Conservation (phyloP, 2,113 vertebrate species). For the Entelurus aequoreus region DNA sequence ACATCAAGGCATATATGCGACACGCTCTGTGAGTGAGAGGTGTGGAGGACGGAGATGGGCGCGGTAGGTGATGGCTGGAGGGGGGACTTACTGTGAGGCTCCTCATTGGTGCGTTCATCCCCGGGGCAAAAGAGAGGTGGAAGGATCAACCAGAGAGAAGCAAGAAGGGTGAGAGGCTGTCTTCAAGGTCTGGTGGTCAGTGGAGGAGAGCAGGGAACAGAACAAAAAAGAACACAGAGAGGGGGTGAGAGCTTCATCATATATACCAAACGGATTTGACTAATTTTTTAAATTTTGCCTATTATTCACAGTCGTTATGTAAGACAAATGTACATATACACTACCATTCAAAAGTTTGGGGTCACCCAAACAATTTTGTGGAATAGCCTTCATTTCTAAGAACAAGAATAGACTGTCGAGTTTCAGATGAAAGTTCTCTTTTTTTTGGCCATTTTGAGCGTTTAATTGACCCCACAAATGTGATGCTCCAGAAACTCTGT, state of each 20-base stretch:
- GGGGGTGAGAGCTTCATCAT: neutral
- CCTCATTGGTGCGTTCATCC: constrained; percentile 83
- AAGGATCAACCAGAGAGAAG: constrained; percentile 62
- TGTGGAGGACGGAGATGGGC: constrained; percentile 59
- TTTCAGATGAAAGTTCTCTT: too few relatives aligned
- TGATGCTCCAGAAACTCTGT: too few relatives aligned
- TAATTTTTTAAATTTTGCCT: too few relatives aligned
- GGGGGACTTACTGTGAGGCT: constrained; percentile 79
- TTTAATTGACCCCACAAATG: too few relatives aligned
- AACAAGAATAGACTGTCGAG: too few relatives aligned
- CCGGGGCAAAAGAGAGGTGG: constrained; percentile 68
- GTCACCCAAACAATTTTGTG: too few relatives aligned
- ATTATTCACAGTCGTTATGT: too few relatives aligned
- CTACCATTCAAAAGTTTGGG: too few relatives aligned
- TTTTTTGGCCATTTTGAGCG: too few relatives aligned
- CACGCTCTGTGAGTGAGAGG: constrained; percentile 62
- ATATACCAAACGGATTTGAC: neutral
- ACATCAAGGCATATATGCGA: constrained; percentile 76
- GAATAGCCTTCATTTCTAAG: too few relatives aligned
- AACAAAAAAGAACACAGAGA: constrained; percentile 12
- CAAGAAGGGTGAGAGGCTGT: constrained; percentile 36
- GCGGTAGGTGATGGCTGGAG: constrained; percentile 38
- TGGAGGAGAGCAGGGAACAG: constrained; percentile 23
- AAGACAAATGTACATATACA: too few relatives aligned
- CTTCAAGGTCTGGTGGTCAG: constrained; percentile 42